Evolutionary conservation across 2,113 vertebrate genomes (phyloP).

Genomic region (Connochaetes taurinus): DNA sequence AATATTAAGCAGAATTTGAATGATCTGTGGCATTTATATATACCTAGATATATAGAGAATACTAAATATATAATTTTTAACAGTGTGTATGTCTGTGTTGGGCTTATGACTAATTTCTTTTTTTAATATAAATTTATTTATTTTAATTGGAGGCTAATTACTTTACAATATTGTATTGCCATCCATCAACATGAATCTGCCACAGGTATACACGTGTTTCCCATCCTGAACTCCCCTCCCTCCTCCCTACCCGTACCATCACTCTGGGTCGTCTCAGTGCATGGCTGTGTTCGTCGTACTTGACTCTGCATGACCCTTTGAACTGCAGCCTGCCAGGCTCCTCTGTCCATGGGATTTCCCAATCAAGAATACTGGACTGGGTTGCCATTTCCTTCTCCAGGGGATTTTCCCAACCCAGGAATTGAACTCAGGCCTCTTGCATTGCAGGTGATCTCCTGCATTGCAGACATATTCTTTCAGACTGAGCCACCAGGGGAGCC

Average conservation of each 20-base stretch:
- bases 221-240: too few relatives aligned
- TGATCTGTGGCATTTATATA: background rate
- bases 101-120: background rate
- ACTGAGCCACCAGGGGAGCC: background rate
- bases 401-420: background rate
- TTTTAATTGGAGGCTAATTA: too few relatives aligned
- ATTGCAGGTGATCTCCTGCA: background rate
- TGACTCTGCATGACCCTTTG: background rate
- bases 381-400: background rate
- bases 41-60: background rate
- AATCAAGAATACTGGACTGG: background rate
- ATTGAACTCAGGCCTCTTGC: background rate
- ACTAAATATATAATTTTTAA: background rate
- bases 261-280: too few relatives aligned
- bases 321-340: background rate
- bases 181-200: too few relatives aligned
- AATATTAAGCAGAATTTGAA: background rate
- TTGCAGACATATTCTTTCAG: background rate
- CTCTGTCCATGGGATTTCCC: background rate
- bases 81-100: background rate
- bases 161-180: too few relatives aligned
- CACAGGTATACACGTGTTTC: too few relatives aligned
- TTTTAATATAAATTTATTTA: too few relatives aligned
- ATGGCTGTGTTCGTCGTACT: background rate
- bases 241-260: too few relatives aligned